Evolutionary conservation across 2,888 invertebrate species (phyloP).

Genomic region (Sphaerophoria taeniata): DNA sequence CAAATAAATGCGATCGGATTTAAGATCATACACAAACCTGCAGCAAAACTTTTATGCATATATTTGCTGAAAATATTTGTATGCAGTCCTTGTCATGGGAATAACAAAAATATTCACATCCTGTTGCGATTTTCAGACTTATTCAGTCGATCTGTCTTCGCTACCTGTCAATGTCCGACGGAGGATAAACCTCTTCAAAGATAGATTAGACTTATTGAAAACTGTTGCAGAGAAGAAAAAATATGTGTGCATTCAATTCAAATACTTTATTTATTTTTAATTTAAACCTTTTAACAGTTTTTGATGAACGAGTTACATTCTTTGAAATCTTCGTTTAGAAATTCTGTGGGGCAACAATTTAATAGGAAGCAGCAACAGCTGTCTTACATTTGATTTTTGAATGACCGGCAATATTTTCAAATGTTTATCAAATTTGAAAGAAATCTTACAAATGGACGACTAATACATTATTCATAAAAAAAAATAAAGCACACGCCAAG

Average conservation of each 20-base stretch:
- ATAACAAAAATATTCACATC: conserved; percentile 53
- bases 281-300: not conserved
- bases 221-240: not conserved
- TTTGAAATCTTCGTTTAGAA: not conserved
- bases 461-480: too few species aligned
- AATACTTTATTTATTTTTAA: not conserved
- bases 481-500: too few species aligned
- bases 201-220: conserved; percentile 13
- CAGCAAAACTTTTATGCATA: conserved; percentile 42
- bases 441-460: too few species aligned
- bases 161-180: conserved; percentile 46
- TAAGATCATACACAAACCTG: conserved; percentile 34
- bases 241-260: not conserved
- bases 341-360: too few species aligned
- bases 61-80: conserved; percentile 55
- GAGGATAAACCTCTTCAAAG: conserved; percentile 30
- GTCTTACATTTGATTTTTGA: too few species aligned
- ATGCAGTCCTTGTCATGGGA: conserved; percentile 45
- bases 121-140: conserved; percentile 22
- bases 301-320: conserved; percentile 10
- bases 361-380: too few species aligned
- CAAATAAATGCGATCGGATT: conserved; percentile 70
- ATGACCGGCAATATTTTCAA: too few species aligned
- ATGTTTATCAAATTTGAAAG: too few species aligned
- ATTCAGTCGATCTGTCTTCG: conserved; percentile 7